A percentile compares a stretch with the other conserved stretches of the same genome.
These are phyloP conservation scores for Bombus confusus DNA, from an alignment of 1,140 invertebrate genomes.

Conservation along the genomic window DNA sequence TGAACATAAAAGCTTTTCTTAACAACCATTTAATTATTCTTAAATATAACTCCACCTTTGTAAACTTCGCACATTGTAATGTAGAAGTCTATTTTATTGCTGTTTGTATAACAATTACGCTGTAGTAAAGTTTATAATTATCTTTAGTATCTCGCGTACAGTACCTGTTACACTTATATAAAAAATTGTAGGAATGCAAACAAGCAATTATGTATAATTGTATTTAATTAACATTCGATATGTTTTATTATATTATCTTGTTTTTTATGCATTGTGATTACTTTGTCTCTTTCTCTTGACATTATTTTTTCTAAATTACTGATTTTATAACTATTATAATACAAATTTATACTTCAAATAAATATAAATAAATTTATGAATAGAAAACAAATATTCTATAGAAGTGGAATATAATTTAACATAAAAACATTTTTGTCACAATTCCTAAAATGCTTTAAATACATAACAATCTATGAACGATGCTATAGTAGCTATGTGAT, in stretches of 20 bases:
- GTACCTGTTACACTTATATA: no score
- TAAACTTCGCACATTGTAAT: background rate
- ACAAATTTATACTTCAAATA: background rate
- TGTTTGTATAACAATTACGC: background rate
- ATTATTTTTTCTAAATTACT: background rate
- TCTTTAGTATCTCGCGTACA: background rate
- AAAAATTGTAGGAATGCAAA: background rate
- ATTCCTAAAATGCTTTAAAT: no score
- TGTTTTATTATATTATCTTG: background rate
- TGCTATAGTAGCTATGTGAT: no score
- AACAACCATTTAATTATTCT: background rate
- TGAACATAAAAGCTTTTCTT: background rate
- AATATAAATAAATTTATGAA: background rate
- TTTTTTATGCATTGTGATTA: background rate
- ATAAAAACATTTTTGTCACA: no score
- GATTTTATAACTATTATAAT: background rate
- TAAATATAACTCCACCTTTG: background rate
- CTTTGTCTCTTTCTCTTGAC: background rate
- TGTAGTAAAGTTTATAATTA: background rate
- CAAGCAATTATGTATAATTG: background rate
- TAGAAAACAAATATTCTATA: no score
- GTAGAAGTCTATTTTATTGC: background rate
- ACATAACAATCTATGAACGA: no score
- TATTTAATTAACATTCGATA: background rate
- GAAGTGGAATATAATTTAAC: no score